phyloP scores from a whole-genome alignment of 2,113 vertebrate species.

The Prinia subflava region DNA sequence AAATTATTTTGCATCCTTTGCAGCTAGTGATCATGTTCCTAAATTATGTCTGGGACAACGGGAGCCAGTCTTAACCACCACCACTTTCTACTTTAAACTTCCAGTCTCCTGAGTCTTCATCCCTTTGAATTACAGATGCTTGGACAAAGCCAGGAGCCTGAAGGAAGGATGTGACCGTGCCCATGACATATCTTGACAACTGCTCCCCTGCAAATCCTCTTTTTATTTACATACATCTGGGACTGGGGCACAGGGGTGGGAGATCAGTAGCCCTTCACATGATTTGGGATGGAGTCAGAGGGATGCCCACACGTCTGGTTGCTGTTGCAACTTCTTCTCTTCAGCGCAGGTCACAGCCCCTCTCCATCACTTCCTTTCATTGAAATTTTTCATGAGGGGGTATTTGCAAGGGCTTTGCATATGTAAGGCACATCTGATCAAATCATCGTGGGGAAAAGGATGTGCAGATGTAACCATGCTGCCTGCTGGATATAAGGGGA shows the following conservation, averaged over 20 bases:
- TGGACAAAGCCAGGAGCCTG: neutral
- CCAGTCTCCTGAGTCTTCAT: fast-evolving
- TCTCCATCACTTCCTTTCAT: neutral
- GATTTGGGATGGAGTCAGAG: neutral
- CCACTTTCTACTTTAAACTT: neutral
- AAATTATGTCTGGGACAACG: neutral
- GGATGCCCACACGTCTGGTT: fast-evolving
- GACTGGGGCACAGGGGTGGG: neutral
- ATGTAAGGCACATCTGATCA: neutral
- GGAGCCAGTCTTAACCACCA: neutral
- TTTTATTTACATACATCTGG: neutral
- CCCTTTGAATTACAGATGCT: neutral
- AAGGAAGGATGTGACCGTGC: neutral
- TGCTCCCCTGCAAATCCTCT: neutral
- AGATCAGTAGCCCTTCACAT: neutral
- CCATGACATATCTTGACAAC: fast-evolving
- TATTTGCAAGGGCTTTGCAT: neutral
- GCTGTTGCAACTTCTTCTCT: neutral
- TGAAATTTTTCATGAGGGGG: neutral
- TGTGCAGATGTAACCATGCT: neutral
- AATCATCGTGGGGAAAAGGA: neutral
- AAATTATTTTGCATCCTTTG: neutral
- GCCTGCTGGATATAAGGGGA: neutral
- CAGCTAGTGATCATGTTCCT: neutral
- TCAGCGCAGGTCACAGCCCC: fast-evolving